Evolutionary conservation across 2,797 vertebrate genomes (phyloP), one percentile per base, ranked within the genome.

Genomic region (Typhlichthys subterraneus): DNA sequence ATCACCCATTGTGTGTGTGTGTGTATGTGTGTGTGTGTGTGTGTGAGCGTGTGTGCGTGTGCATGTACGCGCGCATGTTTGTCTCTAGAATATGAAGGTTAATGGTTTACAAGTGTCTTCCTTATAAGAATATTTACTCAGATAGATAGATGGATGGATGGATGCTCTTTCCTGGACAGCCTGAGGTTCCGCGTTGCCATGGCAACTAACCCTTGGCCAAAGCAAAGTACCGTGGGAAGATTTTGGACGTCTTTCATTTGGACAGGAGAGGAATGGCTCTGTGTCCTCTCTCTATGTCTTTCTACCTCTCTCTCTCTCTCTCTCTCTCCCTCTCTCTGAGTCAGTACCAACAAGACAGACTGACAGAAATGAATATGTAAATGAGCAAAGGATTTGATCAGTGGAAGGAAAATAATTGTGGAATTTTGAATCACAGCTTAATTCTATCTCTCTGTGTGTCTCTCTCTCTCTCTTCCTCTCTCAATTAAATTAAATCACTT

Each of bases 221-320:
- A 77, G 77, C 59, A 67, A 61, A 68, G 83, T 70, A 85, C 82
- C 83, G 80, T 83, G 79, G 80, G 84, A 82, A 79, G 81, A 53
- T 47, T 77, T 79, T 75, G 75, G 75, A 79, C 59, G 48, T 67
- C 53, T 70, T 71, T 83, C 75, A 79, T 65, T 65, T 83, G 79
- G 82, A 79, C 49, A 65, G 59, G 67, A 80, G 15, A 45, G 17
- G 59, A 77, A 73, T 72, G 69, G 63, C 73, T 79, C 33, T 58
- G 61, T 58, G 61, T 31, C 58, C 15, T 23, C 15, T 62, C 31
- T 47, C 50, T 38, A 17, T 17, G 17, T 17, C 17, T 17, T 17
- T 17, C 17, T 17, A 17, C 17, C 53, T 42, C 31, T 15, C 5
- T 38, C 53, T 55, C 53, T 42, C 12, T 55, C 1, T 42, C 4